Conservation (phyloP, 1,140 invertebrate genomes). For the Tetramorium simillimum region DNA sequence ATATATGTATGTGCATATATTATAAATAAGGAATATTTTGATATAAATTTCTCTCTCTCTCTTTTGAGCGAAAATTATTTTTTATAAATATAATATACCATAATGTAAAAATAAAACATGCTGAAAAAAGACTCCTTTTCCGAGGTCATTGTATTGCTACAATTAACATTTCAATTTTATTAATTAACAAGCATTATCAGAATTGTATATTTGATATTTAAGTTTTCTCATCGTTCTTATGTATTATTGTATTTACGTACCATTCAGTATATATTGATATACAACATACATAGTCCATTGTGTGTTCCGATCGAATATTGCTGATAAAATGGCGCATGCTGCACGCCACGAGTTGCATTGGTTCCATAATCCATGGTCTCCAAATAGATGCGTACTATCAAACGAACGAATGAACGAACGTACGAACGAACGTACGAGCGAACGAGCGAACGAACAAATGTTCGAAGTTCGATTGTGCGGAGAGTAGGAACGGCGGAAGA, state of each 20-base stretch:
- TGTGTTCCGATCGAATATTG: neutral
- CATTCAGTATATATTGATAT: neutral
- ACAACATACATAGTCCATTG: neutral
- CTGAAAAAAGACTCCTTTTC: too few relatives aligned
- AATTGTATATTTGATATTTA: neutral
- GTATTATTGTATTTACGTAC: neutral
- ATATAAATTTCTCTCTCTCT: too few relatives aligned
- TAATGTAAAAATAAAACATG: too few relatives aligned
- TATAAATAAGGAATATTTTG: too few relatives aligned
- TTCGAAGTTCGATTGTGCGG: neutral
- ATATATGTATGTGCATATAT: neutral
- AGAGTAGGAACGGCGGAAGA: constrained; percentile 3
- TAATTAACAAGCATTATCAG: neutral
- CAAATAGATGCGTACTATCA: constrained; percentile 34
- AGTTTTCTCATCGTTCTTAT: neutral
- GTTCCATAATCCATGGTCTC: neutral
- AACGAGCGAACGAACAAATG: constrained; percentile 33
- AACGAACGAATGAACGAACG: constrained; percentile 24
- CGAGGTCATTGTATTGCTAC: neutral
- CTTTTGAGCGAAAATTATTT: too few relatives aligned
- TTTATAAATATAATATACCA: too few relatives aligned
- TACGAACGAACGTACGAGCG: constrained; percentile 30
- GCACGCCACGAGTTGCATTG: neutral
- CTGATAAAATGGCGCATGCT: neutral
- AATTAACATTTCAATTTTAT: neutral